These are phyloP conservation scores for Meteorus cinctellus DNA, from an alignment of 2,888 invertebrate species.

Conservation along the genomic window DNA sequence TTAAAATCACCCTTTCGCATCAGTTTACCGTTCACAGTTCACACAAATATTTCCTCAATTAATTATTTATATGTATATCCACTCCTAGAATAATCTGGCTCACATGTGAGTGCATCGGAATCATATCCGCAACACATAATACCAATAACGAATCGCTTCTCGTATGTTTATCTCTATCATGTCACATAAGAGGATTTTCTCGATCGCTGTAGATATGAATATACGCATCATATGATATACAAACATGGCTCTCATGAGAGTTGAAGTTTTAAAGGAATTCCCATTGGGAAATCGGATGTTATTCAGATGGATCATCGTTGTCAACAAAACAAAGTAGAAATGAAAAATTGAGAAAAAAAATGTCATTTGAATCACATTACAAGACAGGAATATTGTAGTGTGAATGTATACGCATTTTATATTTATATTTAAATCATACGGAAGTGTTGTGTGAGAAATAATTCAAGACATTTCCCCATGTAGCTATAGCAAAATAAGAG, in stretches of 20 bases:
- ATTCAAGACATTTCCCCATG: conserved; percentile 7
- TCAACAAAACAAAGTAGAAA: no score
- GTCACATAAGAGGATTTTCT: no score
- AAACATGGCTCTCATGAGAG: background rate
- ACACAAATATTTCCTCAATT: background rate
- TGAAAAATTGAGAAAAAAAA: no score
- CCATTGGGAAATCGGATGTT: background rate
- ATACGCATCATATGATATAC: background rate
- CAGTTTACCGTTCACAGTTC: background rate
- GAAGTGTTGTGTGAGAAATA: conserved; percentile 18
- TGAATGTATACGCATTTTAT: background rate
- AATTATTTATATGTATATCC: background rate
- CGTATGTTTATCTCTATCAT: no score
- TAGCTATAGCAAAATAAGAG: background rate
- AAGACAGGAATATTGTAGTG: background rate
- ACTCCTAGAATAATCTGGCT: no score
- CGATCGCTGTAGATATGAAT: background rate
- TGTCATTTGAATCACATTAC: background rate
- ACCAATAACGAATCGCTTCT: no score
- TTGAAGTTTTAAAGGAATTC: background rate
- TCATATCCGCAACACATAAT: no score
- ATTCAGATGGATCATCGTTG: background rate
- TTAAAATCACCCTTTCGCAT: background rate
- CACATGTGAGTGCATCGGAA: no score
- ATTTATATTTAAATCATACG: background rate